Conservation (phyloP, 2,888 invertebrate genomes). For the Psococerastis gibbosa region DNA sequence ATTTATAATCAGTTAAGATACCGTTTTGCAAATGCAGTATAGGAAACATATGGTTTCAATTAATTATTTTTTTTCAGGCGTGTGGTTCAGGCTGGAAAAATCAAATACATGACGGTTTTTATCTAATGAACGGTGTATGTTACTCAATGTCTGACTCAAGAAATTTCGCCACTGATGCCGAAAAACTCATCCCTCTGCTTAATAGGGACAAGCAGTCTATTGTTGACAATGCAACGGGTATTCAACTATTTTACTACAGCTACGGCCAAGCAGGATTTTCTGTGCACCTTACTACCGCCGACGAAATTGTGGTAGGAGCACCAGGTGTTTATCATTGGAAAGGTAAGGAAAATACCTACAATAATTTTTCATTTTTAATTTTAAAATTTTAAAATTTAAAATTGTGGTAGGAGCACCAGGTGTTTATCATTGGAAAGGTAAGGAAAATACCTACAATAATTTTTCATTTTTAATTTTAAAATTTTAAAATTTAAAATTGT, state of each 20-base stretch:
- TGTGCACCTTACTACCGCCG: conserved; percentile 17
- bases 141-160: not conserved
- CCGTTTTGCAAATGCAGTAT: no score
- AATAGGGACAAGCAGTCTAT: not conserved
- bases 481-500: no score
- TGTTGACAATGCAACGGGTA: not conserved
- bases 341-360: no score
- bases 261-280: conserved; percentile 6
- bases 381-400: no score
- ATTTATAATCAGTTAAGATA: no score
- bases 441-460: no score
- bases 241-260: not conserved
- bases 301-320: conserved; percentile 33
- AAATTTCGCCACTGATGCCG: not conserved
- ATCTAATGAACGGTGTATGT: conserved; percentile 5
- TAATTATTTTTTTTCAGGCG: not conserved
- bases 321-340: conserved; percentile 42
- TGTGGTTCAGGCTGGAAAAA: conserved; percentile 6
- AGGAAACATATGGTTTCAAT: no score
- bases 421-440: conserved; percentile 39
- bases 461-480: no score
- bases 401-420: conserved; percentile 40
- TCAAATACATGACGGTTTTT: not conserved
- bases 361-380: no score
- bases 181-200: conserved; percentile 1